Conservation (phyloP, 2,113 vertebrate genomes). For the Mesocricetus auratus region DNA sequence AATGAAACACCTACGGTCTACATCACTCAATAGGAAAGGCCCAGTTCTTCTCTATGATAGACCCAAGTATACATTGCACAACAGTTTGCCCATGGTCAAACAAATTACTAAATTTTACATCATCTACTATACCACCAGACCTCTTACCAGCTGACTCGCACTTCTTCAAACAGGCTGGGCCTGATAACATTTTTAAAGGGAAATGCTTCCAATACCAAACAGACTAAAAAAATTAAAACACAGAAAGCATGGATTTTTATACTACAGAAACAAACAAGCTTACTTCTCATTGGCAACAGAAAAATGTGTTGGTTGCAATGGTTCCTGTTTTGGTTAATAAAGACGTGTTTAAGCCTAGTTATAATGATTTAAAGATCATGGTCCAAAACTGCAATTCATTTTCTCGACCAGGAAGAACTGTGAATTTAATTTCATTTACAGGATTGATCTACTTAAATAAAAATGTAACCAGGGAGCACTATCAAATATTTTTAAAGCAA, state of each 20-base stretch:
- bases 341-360: neutral
- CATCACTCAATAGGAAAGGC: no score
- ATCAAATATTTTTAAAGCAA: constrained; percentile 30
- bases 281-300: neutral
- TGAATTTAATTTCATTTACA: neutral
- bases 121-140: neutral
- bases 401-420: neutral
- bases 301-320: neutral
- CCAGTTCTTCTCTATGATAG: neutral
- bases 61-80: neutral
- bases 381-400: neutral
- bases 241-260: neutral
- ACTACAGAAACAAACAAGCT: neutral
- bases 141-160: no score
- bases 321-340: neutral
- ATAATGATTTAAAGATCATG: neutral
- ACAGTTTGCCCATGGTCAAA: no score
- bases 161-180: neutral
- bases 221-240: neutral
- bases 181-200: neutral
- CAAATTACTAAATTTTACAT: neutral
- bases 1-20: no score
- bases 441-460: neutral
- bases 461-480: neutral
- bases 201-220: neutral